A percentile compares a stretch with the other conserved stretches of the same genome.
phyloP scores from a whole-genome alignment of 1,140 invertebrate genomes.

The Caenorhabditis tropicalis region DNA sequence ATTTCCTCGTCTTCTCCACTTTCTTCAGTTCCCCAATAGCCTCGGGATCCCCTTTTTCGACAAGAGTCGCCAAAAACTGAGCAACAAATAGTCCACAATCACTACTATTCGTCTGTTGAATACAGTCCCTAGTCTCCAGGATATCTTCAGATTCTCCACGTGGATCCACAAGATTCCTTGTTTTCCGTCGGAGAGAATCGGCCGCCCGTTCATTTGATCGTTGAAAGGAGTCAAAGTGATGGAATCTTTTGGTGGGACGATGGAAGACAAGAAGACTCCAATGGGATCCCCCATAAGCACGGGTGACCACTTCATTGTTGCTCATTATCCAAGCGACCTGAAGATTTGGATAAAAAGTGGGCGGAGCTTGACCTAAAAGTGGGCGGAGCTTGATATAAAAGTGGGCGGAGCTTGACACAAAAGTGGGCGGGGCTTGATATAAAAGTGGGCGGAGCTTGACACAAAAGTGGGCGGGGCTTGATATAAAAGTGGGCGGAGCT shows the following conservation, averaged over 20 bases:
- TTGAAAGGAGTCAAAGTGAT: background rate
- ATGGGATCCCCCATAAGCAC: slow-evolving; percentile 22
- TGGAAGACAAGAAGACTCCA: slow-evolving; percentile 19
- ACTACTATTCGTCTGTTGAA: slow-evolving; percentile 26
- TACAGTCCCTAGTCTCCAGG: background rate
- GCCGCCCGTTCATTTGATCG: background rate
- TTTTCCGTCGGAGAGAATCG: background rate
- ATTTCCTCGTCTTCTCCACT: background rate
- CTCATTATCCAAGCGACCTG: slow-evolving; percentile 42
- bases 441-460: too few relatives aligned
- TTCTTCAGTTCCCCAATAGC: background rate
- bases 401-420: too few relatives aligned
- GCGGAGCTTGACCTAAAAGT: too few relatives aligned
- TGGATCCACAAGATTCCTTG: background rate
- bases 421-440: too few relatives aligned
- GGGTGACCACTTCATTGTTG: slow-evolving; percentile 16
- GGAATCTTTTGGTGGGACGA: background rate
- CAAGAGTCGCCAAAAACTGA: background rate
- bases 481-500: too few relatives aligned
- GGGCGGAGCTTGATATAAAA: too few relatives aligned
- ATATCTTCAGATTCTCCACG: background rate
- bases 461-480: too few relatives aligned
- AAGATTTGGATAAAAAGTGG: too few relatives aligned
- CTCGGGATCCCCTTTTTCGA: background rate
- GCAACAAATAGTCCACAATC: slow-evolving; percentile 50